phyloP scores from a whole-genome alignment of 2,113 vertebrate species.

The Phalacrocorax brasilianus region DNA sequence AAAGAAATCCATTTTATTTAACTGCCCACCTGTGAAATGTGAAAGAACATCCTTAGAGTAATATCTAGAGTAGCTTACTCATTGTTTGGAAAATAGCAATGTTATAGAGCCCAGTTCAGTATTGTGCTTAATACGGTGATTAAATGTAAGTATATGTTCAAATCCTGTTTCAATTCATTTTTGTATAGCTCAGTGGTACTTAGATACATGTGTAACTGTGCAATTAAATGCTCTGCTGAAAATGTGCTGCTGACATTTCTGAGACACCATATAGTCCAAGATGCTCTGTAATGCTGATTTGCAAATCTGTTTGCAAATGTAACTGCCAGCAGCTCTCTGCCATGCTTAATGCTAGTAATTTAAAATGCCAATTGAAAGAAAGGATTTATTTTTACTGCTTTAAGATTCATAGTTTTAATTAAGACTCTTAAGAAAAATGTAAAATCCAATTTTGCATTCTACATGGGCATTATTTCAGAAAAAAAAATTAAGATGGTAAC shows the following conservation, averaged over 20 bases:
- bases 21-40: constrained; percentile 29
- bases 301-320: neutral
- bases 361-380: neutral
- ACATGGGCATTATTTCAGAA: neutral
- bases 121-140: neutral
- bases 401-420: neutral
- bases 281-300: neutral
- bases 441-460: neutral
- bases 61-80: neutral
- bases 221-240: neutral
- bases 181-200: neutral
- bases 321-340: neutral
- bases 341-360: neutral
- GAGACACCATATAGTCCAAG: neutral
- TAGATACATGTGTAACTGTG: neutral
- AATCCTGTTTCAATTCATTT: neutral
- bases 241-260: neutral
- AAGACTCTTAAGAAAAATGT: neutral
- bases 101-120: neutral
- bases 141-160: neutral
- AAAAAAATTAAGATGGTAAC: neutral
- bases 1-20: constrained; percentile 35
- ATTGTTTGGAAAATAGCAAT: neutral
- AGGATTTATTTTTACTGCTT: neutral
- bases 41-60: constrained; percentile 37